These are phyloP conservation scores for Pachyuromys duprasi DNA, from an alignment of 2,797 vertebrate species.

Conservation along the genomic window DNA sequence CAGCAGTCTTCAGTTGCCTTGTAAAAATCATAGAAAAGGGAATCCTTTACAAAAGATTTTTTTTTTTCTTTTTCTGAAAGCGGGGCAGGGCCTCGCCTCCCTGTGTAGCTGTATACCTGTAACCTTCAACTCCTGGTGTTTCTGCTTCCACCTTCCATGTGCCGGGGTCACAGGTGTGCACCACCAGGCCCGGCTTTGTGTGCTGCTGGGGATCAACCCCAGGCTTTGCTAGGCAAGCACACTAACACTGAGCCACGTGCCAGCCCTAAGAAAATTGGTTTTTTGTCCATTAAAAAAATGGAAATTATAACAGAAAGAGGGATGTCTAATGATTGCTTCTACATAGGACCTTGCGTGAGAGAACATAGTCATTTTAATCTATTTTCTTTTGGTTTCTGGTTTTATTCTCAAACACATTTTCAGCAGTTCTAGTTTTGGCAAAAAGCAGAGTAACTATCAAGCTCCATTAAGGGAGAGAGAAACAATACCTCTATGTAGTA, in stretches of 20 bases:
- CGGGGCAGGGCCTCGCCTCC: neutral
- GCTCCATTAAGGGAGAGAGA: neutral
- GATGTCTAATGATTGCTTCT: neutral
- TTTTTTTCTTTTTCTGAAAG: neutral
- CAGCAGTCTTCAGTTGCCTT: neutral
- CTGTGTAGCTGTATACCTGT: neutral
- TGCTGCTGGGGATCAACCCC: neutral
- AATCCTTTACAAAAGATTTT: neutral
- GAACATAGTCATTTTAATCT: neutral
- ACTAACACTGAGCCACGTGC: neutral
- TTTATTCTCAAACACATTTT: constrained; percentile 5
- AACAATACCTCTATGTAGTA: neutral
- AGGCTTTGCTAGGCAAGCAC: neutral
- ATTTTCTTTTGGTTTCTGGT: constrained; percentile 2
- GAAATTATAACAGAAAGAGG: neutral
- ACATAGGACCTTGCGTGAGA: neutral
- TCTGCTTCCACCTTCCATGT: neutral
- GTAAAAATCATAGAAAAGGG: constrained; percentile 20
- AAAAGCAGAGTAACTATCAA: neutral
- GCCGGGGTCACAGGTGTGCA: neutral
- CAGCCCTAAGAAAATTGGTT: neutral
- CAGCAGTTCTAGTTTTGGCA: neutral
- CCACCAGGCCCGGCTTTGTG: neutral
- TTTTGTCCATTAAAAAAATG: neutral
- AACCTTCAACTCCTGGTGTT: neutral